A percentile compares a stretch with the other conserved stretches of the same genome.
Evolutionary conservation across 2,888 invertebrate genomes (phyloP).

Genomic region (Amphipyra berbera): DNA sequence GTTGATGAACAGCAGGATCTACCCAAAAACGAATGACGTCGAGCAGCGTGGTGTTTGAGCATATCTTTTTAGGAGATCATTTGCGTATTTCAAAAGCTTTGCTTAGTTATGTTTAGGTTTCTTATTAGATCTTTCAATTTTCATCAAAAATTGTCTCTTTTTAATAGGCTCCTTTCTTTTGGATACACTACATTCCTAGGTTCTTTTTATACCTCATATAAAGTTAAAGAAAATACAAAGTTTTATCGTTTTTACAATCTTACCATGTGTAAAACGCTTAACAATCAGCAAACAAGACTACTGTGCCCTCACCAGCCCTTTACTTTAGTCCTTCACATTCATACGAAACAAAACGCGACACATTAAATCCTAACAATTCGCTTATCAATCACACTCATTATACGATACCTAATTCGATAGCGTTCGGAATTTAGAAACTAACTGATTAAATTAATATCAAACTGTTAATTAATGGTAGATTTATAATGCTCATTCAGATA

Average conservation of each 20-base stretch:
- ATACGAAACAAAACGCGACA: conserved; percentile 59
- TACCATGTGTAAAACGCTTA: conserved; percentile 21
- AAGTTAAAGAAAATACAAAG: too few species aligned
- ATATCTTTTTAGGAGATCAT: too few species aligned
- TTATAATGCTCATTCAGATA: conserved; percentile 19
- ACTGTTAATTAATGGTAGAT: conserved; percentile 32
- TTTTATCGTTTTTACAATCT: conserved; percentile 4
- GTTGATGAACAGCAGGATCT: conserved; percentile 49
- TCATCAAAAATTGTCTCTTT: too few species aligned
- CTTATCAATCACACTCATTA: conserved; percentile 59
- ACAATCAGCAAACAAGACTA: conserved; percentile 43
- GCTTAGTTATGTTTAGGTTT: too few species aligned
- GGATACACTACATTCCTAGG: too few species aligned
- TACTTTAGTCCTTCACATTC: conserved; percentile 78
- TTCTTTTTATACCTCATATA: too few species aligned
- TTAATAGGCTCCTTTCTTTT: too few species aligned
- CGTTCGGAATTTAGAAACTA: conserved; percentile 42
- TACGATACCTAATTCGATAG: conserved; percentile 44
- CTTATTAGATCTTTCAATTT: too few species aligned
- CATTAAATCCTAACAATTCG: conserved; percentile 67
- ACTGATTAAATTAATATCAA: conserved; percentile 52
- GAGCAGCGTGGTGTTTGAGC: not conserved
- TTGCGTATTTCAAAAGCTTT: too few species aligned
- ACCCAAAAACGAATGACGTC: not conserved
- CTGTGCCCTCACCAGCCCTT: conserved; percentile 62